Evolutionary conservation across 1,140 invertebrate genomes (phyloP).

Genomic region (Cyclina sinensis): DNA sequence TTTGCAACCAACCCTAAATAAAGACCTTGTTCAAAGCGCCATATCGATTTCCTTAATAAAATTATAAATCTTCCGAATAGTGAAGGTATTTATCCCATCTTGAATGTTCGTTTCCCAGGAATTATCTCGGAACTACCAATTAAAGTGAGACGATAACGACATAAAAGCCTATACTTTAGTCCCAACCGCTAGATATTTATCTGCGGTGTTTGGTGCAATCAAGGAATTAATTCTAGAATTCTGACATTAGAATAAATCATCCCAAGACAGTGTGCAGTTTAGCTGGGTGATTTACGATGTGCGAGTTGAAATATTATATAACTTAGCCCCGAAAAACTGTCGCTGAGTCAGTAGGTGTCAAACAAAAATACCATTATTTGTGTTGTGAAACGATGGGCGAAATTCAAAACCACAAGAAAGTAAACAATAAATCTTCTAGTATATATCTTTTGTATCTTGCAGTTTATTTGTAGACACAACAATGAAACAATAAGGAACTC

Average conservation of each 20-base stretch:
- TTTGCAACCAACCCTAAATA: background rate
- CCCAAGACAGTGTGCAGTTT: constrained; percentile 32
- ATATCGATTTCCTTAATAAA: constrained; percentile 52
- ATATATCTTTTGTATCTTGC: too few relatives aligned
- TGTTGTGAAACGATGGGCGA: too few relatives aligned
- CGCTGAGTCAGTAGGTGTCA: background rate
- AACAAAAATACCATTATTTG: background rate
- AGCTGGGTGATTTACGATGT: constrained; percentile 24
- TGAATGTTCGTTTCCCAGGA: constrained; percentile 36
- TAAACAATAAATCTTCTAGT: too few relatives aligned
- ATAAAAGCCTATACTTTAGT: constrained; percentile 52
- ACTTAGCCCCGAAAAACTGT: background rate
- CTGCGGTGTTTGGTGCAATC: constrained; percentile 46
- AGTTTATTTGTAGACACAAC: too few relatives aligned
- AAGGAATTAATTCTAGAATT: constrained; percentile 52
- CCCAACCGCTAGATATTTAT: constrained; percentile 32
- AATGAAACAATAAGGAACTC: too few relatives aligned
- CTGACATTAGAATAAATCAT: constrained; percentile 64
- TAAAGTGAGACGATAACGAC: constrained; percentile 57
- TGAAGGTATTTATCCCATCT: constrained; percentile 63
- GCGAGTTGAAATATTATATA: constrained; percentile 29
- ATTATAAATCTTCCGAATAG: constrained; percentile 60
- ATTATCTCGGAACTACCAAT: constrained; percentile 63
- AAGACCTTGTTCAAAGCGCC: background rate
- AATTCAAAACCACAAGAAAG: too few relatives aligned